These are phyloP conservation scores for Spodoptera littoralis DNA, from an alignment of 2,888 invertebrate genomes.

Conservation along the genomic window DNA sequence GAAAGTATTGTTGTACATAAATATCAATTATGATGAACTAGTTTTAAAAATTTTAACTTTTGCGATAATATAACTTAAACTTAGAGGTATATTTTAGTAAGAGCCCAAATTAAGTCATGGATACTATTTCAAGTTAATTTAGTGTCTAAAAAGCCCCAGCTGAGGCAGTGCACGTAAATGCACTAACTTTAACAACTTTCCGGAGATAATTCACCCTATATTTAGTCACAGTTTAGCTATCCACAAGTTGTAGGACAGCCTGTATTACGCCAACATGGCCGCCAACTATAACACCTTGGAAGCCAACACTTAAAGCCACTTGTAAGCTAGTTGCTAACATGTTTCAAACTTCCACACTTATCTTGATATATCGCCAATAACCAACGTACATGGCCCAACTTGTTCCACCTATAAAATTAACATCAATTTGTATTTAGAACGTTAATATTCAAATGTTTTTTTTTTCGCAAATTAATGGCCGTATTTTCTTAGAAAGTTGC, in stretches of 20 bases:
- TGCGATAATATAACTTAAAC: no score
- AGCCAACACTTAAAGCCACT: slow-evolving; percentile 45
- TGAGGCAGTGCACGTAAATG: slow-evolving; percentile 15
- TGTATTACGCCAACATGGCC: slow-evolving; percentile 33
- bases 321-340: slow-evolving; percentile 54
- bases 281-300: slow-evolving; percentile 46
- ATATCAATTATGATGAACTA: no score
- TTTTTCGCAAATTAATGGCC: slow-evolving; percentile 11
- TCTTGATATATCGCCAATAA: slow-evolving; percentile 68
- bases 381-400: slow-evolving; percentile 49
- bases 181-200: slow-evolving; percentile 28
- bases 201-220: slow-evolving; percentile 30
- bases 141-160: slow-evolving; percentile 28
- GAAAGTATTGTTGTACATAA: no score
- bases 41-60: no score
- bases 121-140: slow-evolving; percentile 4
- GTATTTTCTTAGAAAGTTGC: slow-evolving; percentile 27
- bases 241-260: slow-evolving; percentile 33
- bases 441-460: slow-evolving; percentile 33
- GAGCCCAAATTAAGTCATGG: neutral
- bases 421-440: slow-evolving; percentile 39
- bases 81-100: no score
- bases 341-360: slow-evolving; percentile 68
- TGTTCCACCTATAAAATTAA: slow-evolving; percentile 42
- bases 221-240: slow-evolving; percentile 39